Evolutionary conservation across 2,797 vertebrate species (phyloP), one percentile per base, ranked within the genome.

Genomic region (Acanthornis magna): DNA sequence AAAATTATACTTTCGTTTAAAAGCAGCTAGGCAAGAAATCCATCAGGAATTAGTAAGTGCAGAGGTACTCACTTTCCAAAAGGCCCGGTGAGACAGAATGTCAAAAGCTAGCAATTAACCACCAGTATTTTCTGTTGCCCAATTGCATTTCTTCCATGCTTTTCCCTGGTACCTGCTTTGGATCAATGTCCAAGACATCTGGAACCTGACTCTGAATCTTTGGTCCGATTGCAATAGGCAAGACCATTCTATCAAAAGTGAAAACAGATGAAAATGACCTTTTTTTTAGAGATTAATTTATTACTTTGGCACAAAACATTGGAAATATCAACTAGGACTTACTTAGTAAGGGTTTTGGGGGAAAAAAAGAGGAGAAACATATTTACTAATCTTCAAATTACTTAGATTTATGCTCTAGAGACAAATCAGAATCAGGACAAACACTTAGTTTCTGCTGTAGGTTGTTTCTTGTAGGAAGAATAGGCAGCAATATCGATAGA

Each of bases 301-400:
- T 36, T 62, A 25, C 42, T 73, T 70, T 8, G 18, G 20, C 38
- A 58, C 10, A 65, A 67, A 67, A 36, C 23, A 43, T 57, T 61
- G 10, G 13, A 58, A 70, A 16, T 73, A 22, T 10, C 38, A 20
- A 25, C 16, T 54, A 54, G 7, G 30, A 40, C 17, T 78, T 77
- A 48, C 1, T 65, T 45, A 71, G 6, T 48, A 43, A 10, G 17
- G 2, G 20, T 8, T 51, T 58, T 15, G 9, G 15, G 10, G 2
- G 0, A 0, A 2, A 12, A 12, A 53, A 7, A 17, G 32, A 63
- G 1, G 13, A n/a, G 14, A 68, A 66, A 54, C 32, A 6, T 38
- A 48, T n/a, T 50, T 45, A 61, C 11, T 73, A 87, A 26, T 83
- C 30, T 67, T 92, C 12, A 3, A 60, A 51, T 75, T 38, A 47